A percentile compares a stretch with the other conserved stretches of the same genome.
Conservation (phyloP, 2,113 vertebrate species). For the Podocnemis expansa region DNA sequence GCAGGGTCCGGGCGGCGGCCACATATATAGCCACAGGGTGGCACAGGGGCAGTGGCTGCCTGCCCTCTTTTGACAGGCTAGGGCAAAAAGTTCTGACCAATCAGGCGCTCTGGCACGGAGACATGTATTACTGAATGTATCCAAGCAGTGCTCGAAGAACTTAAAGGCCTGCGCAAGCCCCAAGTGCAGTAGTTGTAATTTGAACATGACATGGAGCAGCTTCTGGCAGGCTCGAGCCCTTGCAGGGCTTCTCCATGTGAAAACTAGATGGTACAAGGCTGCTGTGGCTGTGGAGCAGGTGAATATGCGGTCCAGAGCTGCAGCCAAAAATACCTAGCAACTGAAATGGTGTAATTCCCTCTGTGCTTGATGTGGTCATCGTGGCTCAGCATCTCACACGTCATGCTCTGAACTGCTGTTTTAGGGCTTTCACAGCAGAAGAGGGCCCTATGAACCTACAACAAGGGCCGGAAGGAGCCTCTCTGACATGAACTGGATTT, state of each 20-base stretch:
- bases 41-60: too few species aligned
- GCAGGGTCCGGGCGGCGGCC: too few species aligned
- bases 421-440: not conserved
- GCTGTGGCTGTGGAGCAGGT: not conserved
- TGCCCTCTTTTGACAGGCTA: too few species aligned
- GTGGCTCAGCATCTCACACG: not conserved
- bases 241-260: not conserved
- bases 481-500: not conserved
- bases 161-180: not conserved
- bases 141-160: too few species aligned
- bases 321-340: not conserved
- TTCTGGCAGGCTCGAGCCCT: not conserved
- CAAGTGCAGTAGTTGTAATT: not conserved
- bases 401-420: not conserved
- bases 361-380: not conserved
- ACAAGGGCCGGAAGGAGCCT: not conserved
- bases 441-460: not conserved
- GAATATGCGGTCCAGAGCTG: not conserved
- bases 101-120: too few species aligned
- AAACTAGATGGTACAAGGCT: not conserved
- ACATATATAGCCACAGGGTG: too few species aligned
- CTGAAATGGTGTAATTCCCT: not conserved
- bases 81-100: too few species aligned
- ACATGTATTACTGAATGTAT: too few species aligned
- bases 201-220: not conserved